A percentile compares a stretch with the other conserved stretches of the same genome.
These are phyloP conservation scores for Indicator indicator DNA, from an alignment of 2,113 vertebrate species.

Conservation along the genomic window DNA sequence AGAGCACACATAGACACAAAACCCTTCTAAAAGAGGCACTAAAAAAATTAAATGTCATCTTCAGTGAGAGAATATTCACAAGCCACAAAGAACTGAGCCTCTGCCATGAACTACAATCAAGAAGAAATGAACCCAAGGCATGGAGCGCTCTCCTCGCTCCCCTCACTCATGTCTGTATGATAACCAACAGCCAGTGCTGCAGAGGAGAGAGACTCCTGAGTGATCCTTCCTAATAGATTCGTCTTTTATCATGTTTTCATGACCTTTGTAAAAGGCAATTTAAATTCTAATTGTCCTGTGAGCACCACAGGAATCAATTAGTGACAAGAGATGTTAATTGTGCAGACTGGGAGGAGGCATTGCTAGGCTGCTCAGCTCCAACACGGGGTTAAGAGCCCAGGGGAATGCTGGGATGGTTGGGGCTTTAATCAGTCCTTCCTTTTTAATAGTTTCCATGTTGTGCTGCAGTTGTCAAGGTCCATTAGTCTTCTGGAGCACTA, in stretches of 20 bases:
- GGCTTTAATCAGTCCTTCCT: constrained; percentile 57
- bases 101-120: constrained; percentile 26
- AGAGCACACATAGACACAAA: background rate
- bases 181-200: background rate
- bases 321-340: constrained; percentile 76
- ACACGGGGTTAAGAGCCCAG: constrained; percentile 54
- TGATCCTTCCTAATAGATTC: constrained; percentile 74
- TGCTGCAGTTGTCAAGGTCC: constrained; percentile 44
- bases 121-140: background rate
- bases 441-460: constrained; percentile 49
- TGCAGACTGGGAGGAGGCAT: constrained; percentile 55
- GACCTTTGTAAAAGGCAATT: constrained; percentile 83
- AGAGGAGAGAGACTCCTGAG: constrained; percentile 24
- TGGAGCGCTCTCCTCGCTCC: background rate
- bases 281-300: constrained; percentile 81
- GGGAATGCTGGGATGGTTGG: constrained; percentile 32
- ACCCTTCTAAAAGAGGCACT: background rate
- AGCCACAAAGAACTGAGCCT: background rate
- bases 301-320: constrained; percentile 80
- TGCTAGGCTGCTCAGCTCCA: constrained; percentile 32
- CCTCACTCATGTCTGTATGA: background rate
- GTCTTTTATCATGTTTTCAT: constrained; percentile 78
- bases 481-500: constrained; percentile 52
- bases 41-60: constrained; percentile 10
- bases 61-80: constrained; percentile 9